Conservation (phyloP, 2,797 vertebrate genomes). For the Pogoniulus pusillus region DNA sequence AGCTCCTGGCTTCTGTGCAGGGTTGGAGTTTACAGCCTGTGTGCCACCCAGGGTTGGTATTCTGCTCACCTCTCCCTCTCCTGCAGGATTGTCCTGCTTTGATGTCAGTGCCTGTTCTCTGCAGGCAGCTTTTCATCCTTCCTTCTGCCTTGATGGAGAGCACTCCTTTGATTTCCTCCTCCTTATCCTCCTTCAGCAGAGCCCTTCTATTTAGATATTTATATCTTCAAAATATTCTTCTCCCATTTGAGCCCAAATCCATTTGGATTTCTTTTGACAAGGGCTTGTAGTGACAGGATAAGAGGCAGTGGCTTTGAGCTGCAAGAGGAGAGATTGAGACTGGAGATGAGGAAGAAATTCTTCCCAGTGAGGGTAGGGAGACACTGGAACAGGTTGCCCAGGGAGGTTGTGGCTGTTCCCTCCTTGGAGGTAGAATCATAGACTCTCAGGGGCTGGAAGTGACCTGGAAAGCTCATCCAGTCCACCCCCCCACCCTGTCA, state of each 20-base stretch:
- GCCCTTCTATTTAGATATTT: background rate
- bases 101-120: background rate
- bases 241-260: background rate
- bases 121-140: background rate
- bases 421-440: no score
- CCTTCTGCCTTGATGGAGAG: background rate
- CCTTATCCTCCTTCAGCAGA: background rate
- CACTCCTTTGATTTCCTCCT: conserved; percentile 15
- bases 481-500: no score
- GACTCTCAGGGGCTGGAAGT: no score
- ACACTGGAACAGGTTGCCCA: no score
- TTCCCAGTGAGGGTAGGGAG: no score
- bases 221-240: background rate
- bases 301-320: no score
- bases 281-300: no score
- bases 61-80: background rate
- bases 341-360: no score
- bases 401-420: no score
- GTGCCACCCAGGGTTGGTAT: background rate
- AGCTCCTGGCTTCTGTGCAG: background rate
- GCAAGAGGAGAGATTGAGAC: no score
- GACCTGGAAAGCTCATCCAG: no score
- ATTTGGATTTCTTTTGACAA: background rate
- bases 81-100: background rate
- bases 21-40: background rate